Base-by-base conservation (phyloP, 2,797 vertebrate species). In the Potorous gilbertii region DNA sequence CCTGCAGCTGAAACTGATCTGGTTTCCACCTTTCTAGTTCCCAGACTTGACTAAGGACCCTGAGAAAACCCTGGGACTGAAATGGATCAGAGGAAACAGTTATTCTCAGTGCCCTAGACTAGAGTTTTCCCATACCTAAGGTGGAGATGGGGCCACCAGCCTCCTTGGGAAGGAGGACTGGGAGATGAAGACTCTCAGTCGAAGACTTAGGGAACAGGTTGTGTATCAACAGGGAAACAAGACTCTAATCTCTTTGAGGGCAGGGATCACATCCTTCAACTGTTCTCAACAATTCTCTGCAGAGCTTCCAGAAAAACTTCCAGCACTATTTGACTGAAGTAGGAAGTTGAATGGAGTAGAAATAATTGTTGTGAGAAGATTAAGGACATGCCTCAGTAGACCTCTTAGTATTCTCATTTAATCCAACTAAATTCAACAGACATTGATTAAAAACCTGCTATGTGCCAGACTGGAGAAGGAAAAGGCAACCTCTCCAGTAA, bases 331-430 rank as follows among this genome's bases (percentile, higher is more conserved):
- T 95, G 91, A 94, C 87, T 55, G 62, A 87, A 40, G 24, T 91
- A 50, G 21, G 96, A 94, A 97, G 95, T 89, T 91, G 93, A 18
- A 10, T 28, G 16, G n/a, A 92, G 92, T 14, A 1, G 54, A 96
- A 95, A 90, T 91, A 91, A 92, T 92, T 59, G 31, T 66, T 66
- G 1, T 90, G 95, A 97, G 54, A 59, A 56, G 94, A 97, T 90
- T 50, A 92, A 96, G 81, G 92, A 96, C 95, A 97, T 94, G 97
- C 54, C 95, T 96, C 95, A 92, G 95, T 97, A 97, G 95, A 96
- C 90, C 40, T 92, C 93, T 57, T 40, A 2, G 57, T 95, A 93
- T 97, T 98, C 50, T 50, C 40, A 87, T 50, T 50, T 50, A 18
- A 21, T 87, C 24, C 24, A 50, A 46, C 9, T 87, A 24, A n/a